Evolutionary conservation across 2,797 vertebrate genomes (phyloP), one percentile per base, ranked within the genome.

Genomic region (Sandelia bainsii): DNA sequence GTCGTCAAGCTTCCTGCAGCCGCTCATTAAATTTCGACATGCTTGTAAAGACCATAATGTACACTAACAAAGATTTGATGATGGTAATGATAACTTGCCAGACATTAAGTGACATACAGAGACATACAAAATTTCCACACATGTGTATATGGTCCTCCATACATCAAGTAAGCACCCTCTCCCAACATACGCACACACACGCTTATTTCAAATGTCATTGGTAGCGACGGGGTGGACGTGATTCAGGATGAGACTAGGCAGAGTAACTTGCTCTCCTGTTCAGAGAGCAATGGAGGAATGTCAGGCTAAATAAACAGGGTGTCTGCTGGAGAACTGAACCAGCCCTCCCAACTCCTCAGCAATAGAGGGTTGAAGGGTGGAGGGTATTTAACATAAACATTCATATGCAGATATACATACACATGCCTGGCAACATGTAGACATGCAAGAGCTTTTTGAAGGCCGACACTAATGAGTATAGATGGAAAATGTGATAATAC

Each of bases 221-320:
- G 59, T 58, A 19, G n/a, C 69, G 80, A 74, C 25, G 32, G 59
- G 73, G 70, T 4, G 53, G 71, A 67, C 34, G 29, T 39, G 82
- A 79, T 84, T 72, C 79, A 52, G 72, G 74, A 84, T 87, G 88
- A 91, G 81, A 82, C 75, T 52, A 72, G 77, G 80, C 89, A 90
- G 87, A 80, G 80, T 16, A 34, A 62, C 39, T 8, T 49, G 75
- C 46, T 48, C 70, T 63, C 67, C 69, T 8, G 6, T 69, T 79
- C 52, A 32, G 69, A 75, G 70, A 79, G 84, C 74, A 65, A 75
- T 13, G 63, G 60, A 83, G 84, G 87, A 91, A 92, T 92, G 90
- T 88, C 86, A 85, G 82, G 86, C 86, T 89, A 91, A 91, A 92
- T 90, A 93, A 93, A 93, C 91, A 89, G 48, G 27, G 75, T 80